These are phyloP conservation scores for Acholoe squamosa DNA, from an alignment of 2,888 invertebrate species.

Conservation along the genomic window DNA sequence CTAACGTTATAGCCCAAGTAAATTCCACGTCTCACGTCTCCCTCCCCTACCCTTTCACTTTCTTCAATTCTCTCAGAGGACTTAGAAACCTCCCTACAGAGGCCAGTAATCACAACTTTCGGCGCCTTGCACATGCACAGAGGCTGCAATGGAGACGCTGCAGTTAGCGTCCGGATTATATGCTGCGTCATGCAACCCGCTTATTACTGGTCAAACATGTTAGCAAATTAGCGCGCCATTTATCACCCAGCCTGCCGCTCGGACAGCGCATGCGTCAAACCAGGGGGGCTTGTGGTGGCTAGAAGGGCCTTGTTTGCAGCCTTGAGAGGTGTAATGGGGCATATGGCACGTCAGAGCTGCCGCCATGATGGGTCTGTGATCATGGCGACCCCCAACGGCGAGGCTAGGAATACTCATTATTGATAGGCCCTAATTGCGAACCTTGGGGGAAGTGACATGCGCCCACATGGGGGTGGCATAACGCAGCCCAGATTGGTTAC, in stretches of 20 bases:
- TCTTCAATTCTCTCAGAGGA: too few relatives aligned
- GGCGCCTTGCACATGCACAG: neutral
- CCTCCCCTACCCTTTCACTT: too few relatives aligned
- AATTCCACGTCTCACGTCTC: too few relatives aligned
- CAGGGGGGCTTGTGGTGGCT: neutral
- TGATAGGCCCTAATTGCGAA: conserved; percentile 23
- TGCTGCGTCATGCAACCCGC: conserved; percentile 40
- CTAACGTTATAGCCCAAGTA: too few relatives aligned
- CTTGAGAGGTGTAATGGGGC: conserved; percentile 42
- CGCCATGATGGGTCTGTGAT: conserved; percentile 22
- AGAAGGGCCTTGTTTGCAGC: conserved; percentile 44
- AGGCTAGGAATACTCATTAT: conserved; percentile 35
- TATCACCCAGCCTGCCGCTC: conserved; percentile 14
- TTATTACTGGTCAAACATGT: conserved; percentile 59
- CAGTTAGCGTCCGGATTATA: conserved; percentile 35
- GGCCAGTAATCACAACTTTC: neutral
- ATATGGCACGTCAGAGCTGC: conserved; percentile 18
- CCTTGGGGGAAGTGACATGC: neutral
- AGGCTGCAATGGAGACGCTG: neutral
- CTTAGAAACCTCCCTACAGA: neutral
- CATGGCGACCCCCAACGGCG: conserved; percentile 7
- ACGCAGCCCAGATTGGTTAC: conserved; percentile 15
- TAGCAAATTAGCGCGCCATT: conserved; percentile 58
- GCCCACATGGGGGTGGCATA: conserved; percentile 10
- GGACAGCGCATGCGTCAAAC: conserved; percentile 16